Percentiles rank a stretch among this genome's conserved stretches.
These are phyloP conservation scores for Hyaena hyaena DNA, from an alignment of 2,113 vertebrate species.

Conservation along the genomic window DNA sequence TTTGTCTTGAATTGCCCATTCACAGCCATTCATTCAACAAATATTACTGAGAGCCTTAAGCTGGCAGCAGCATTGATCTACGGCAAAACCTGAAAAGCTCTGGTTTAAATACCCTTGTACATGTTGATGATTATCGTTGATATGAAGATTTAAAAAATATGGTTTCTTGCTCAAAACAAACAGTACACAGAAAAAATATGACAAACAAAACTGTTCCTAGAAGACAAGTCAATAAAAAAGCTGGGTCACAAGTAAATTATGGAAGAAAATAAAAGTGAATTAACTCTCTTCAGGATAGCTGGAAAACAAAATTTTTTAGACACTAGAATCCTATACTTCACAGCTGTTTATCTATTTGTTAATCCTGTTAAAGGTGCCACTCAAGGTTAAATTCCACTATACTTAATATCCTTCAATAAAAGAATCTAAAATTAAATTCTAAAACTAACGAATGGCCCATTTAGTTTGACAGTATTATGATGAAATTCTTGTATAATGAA, in stretches of 20 bases:
- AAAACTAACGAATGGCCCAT: constrained; percentile 1
- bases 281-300: constrained; percentile 31
- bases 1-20: constrained; percentile 48
- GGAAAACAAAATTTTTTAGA: not conserved
- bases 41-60: constrained; percentile 30
- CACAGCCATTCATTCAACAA: constrained; percentile 46
- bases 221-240: constrained; percentile 39
- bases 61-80: not conserved
- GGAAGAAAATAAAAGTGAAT: constrained; percentile 57
- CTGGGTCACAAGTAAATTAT: not conserved
- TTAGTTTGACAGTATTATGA: constrained; percentile 44
- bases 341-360: constrained; percentile 23
- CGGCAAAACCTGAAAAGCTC: constrained; percentile 50
- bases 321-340: not conserved
- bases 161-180: constrained; percentile 36
- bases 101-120: constrained; percentile 24
- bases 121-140: not conserved
- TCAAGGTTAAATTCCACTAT: constrained; percentile 43
- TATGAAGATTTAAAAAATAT: not conserved
- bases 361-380: constrained; percentile 9
- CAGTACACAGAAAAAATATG: not conserved
- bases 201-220: constrained; percentile 4
- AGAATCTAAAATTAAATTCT: constrained; percentile 59
- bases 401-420: constrained; percentile 63
- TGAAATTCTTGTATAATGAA: not conserved